phyloP scores from a whole-genome alignment of 2,797 vertebrate genomes.

The Taenioides sp. region DNA sequence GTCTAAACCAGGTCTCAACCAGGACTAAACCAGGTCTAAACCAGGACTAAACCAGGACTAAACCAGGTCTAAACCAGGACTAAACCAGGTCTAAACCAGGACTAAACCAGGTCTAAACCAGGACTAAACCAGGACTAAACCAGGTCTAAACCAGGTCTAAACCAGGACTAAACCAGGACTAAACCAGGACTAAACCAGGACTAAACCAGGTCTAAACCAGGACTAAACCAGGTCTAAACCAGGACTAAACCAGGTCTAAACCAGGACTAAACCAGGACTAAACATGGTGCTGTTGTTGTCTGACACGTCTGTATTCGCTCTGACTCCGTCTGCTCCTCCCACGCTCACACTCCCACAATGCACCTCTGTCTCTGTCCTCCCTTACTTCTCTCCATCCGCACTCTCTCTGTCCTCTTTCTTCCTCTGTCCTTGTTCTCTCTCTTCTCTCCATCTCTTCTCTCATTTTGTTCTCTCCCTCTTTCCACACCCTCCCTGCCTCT shows the following conservation, averaged over 20 bases:
- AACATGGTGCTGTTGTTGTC: neutral
- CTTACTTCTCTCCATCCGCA: neutral
- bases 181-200: too few species aligned
- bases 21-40: neutral
- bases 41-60: neutral
- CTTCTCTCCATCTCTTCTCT: neutral
- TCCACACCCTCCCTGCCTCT: neutral
- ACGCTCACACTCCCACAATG: constrained; percentile 1
- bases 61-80: neutral
- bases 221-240: too few species aligned
- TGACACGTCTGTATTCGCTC: neutral
- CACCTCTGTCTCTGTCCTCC: neutral
- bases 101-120: neutral
- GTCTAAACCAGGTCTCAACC: too few species aligned
- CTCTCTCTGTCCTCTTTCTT: neutral
- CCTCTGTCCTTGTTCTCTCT: neutral
- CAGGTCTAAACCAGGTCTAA: too few species aligned
- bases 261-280: too few species aligned
- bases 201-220: too few species aligned
- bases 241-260: too few species aligned
- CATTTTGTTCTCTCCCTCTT: neutral
- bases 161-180: too few species aligned
- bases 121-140: too few species aligned
- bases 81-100: neutral
- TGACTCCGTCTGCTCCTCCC: constrained; percentile 1